A percentile compares a stretch with the other conserved stretches of the same genome.
phyloP scores from a whole-genome alignment of 2,113 vertebrate genomes.

The Anhinga anhinga region DNA sequence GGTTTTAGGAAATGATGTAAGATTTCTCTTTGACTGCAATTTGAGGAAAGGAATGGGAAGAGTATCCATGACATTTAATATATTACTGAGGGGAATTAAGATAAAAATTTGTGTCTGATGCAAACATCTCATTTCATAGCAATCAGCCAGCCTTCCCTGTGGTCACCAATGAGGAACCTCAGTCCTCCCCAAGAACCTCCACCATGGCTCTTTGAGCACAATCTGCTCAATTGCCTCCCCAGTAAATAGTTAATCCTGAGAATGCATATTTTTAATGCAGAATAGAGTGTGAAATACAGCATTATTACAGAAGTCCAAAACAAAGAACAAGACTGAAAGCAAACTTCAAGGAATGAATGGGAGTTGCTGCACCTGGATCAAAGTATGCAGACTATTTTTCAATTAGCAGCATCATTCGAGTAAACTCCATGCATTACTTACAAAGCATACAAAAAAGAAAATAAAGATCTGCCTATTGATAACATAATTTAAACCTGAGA shows the following conservation, averaged over 20 bases:
- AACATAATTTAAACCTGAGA: background rate
- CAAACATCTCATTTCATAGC: background rate
- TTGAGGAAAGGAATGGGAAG: background rate
- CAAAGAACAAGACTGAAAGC: background rate
- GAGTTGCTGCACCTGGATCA: background rate
- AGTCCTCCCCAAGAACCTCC: background rate
- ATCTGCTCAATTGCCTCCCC: background rate
- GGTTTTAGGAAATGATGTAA: background rate
- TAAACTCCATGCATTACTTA: background rate
- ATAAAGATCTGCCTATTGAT: background rate
- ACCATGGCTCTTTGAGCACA: fast-evolving
- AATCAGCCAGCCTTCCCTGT: background rate
- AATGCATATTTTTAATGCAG: background rate
- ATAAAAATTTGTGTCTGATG: background rate
- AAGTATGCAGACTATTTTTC: background rate
- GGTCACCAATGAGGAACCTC: background rate
- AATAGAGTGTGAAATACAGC: background rate
- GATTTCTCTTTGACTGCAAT: background rate
- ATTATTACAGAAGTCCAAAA: background rate
- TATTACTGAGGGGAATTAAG: background rate
- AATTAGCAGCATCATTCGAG: background rate
- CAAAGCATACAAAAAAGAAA: background rate
- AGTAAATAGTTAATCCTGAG: background rate
- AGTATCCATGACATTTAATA: background rate
- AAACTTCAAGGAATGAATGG: background rate